Evolutionary conservation across 2,113 vertebrate genomes (phyloP).

Genomic region (Sceloporus undulatus): DNA sequence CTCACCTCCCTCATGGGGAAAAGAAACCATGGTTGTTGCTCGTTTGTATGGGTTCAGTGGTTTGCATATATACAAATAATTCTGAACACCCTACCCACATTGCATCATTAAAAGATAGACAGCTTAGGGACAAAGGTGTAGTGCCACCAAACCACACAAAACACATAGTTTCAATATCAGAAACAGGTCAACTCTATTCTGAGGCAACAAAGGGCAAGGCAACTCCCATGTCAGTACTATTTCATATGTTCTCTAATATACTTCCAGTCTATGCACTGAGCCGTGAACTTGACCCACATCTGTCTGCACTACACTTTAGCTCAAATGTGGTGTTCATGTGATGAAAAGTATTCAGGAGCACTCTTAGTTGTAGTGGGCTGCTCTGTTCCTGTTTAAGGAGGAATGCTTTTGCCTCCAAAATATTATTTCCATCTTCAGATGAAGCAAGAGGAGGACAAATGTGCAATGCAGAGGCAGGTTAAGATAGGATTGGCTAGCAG

Average conservation of each 20-base stretch:
- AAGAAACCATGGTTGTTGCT: not conserved
- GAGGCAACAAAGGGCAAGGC: not conserved
- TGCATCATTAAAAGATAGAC: not conserved
- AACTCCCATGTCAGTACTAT: not conserved
- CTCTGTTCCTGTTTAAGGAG: constrained; percentile 6
- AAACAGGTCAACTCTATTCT: not conserved
- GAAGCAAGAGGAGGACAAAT: not conserved
- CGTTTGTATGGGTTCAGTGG: not conserved
- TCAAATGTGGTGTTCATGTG: not conserved
- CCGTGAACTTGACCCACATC: not conserved
- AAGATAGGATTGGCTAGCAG: not conserved
- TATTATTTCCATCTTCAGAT: not conserved
- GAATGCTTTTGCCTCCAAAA: not conserved
- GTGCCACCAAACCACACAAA: not conserved
- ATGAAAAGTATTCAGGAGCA: constrained; percentile 1
- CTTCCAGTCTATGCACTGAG: not conserved
- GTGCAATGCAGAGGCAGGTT: not conserved
- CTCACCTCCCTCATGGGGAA: not conserved
- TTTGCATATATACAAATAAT: constrained; percentile 7
- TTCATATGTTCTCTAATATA: not conserved
- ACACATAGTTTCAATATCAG: not conserved
- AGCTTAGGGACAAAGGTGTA: not conserved
- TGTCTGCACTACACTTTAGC: not conserved
- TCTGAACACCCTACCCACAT: not conserved
- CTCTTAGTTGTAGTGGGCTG: too few species aligned